Percentiles rank a stretch among this genome's conserved stretches.
Evolutionary conservation across 2,113 vertebrate genomes (phyloP).

Genomic region (Lampris incognitus): DNA sequence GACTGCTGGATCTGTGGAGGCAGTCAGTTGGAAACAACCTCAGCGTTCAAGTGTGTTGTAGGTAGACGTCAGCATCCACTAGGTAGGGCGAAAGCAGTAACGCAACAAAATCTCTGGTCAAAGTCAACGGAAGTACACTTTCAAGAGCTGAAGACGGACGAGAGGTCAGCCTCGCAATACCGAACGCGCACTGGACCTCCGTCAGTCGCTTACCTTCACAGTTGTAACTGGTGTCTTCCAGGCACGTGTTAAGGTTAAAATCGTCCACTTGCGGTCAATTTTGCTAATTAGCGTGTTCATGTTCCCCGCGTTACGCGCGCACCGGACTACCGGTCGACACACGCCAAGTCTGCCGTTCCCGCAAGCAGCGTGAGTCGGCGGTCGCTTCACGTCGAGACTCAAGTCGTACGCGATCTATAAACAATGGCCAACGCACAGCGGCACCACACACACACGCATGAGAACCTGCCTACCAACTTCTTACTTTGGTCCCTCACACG

Average conservation of each 20-base stretch:
- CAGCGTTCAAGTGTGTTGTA: background rate
- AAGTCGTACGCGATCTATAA: background rate
- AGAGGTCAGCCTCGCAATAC: no score
- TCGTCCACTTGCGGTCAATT: constrained; percentile 40
- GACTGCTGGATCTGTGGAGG: constrained; percentile 29
- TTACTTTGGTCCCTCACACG: no score
- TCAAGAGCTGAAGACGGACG: no score
- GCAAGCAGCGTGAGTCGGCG: background rate
- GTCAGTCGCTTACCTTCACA: constrained; percentile 39
- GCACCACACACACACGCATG: no score
- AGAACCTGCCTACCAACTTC: no score
- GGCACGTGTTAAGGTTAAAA: constrained; percentile 22
- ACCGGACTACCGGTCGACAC: background rate
- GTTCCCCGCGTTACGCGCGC: background rate
- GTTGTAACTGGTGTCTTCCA: constrained; percentile 7
- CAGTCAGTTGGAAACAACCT: background rate
- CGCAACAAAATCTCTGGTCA: no score
- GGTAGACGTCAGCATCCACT: no score
- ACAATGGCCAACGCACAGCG: no score
- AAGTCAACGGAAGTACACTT: no score
- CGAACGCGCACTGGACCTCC: background rate
- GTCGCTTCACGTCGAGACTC: no score
- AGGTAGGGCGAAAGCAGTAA: no score
- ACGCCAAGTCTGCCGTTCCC: background rate
- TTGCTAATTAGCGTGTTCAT: constrained; percentile 48